Evolutionary conservation across 2,797 vertebrate genomes (phyloP), one percentile per base, ranked within the genome.

Genomic region (Octomys mimax): DNA sequence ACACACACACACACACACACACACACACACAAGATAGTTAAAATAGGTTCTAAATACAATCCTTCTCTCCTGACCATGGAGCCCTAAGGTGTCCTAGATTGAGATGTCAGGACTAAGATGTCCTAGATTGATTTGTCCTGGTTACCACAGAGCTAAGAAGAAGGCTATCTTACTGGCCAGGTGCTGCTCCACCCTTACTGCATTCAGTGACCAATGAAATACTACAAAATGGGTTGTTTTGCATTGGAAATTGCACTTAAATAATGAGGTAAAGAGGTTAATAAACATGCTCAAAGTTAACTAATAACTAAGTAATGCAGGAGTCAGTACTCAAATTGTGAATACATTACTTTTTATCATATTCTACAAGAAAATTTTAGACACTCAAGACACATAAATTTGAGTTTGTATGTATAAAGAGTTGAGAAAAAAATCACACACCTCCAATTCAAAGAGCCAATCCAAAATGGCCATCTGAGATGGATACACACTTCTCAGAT

Each of bases 311-410:
- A 18, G 18, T 57, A 36, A 14, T 33, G 5, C 1, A 21, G 46
- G 49, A 7, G 2, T 28, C 2, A 61, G 77, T 36, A 52, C 49
- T 83, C 28, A 49, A 77, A 61, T 5, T 28, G 46, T 77, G 24
- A 7, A n/a, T 31, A 59, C 86, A 6, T 0, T 1, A 18, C 0
- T 64, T n/a, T 21, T n/a, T 31, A 73, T 13, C 42, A 22, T 26
- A 26, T 42, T 62, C 18, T 33, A 49, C 88, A 90, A 77, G 75
- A 61, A 70, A 62, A 11, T 21, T 49, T 19, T 16, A 46, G 10
- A 19, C 3, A 18, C 3, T 77, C 19, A 18, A 70, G n/a, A 21
- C 16, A 70, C 5, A 46, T 0, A 39, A 59, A 89, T 80, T 39
- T 66, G 42, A 21, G 18, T 86, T 26, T 36, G 4, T 57, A 19